phyloP scores from a whole-genome alignment of 2,888 invertebrate genomes.

The Drosophila multiciliata region DNA sequence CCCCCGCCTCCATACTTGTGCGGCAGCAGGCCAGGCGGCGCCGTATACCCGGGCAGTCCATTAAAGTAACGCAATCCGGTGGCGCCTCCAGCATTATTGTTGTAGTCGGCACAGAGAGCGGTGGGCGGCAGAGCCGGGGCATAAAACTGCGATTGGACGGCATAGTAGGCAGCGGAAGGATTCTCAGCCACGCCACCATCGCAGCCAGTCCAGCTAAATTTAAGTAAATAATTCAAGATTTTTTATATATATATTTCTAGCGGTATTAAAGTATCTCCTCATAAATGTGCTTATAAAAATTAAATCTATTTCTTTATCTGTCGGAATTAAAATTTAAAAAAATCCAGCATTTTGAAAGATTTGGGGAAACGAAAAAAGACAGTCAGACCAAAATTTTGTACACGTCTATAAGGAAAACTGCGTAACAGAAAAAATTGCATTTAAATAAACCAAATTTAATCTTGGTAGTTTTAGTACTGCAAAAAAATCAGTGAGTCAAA shows the following conservation, averaged over 20 bases:
- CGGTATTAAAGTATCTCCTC: neutral
- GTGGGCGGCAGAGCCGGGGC: constrained; percentile 21
- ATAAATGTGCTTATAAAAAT: neutral
- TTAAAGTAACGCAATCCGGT: constrained; percentile 50
- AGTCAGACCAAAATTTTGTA: neutral
- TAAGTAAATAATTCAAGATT: no score
- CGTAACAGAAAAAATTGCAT: neutral
- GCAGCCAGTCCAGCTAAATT: constrained; percentile 52
- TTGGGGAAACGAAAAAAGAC: neutral
- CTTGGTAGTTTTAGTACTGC: neutral
- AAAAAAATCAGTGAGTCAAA: neutral
- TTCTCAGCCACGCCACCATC: constrained; percentile 59
- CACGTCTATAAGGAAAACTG: neutral
- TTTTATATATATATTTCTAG: neutral
- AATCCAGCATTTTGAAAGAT: neutral
- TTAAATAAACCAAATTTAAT: neutral
- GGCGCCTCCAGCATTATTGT: constrained; percentile 42
- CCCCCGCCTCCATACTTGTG: constrained; percentile 33
- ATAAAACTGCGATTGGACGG: constrained; percentile 36
- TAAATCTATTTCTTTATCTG: neutral
- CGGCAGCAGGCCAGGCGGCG: constrained; percentile 44
- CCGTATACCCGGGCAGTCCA: constrained; percentile 39
- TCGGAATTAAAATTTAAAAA: neutral
- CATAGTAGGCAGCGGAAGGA: constrained; percentile 39
- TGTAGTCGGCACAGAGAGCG: constrained; percentile 44